These are phyloP conservation scores for Heliothis subflexa DNA, from an alignment of 1,140 invertebrate species.

Conservation along the genomic window DNA sequence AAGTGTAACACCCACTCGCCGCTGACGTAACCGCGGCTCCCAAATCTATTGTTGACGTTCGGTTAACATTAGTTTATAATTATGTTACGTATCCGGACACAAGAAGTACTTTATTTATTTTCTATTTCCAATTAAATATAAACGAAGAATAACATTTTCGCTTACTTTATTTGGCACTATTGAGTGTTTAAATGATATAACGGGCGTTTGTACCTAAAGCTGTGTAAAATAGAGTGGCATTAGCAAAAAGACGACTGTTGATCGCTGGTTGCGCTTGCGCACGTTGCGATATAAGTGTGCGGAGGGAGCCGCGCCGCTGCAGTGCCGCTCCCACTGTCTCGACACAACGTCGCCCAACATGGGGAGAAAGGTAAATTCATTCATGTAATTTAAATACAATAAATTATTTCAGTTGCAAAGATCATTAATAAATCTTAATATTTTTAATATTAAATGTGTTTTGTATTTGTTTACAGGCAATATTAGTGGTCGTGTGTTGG, in stretches of 20 bases:
- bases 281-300: constrained; percentile 71
- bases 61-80: constrained; percentile 30
- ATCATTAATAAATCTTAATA: too few species aligned
- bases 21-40: constrained; percentile 39
- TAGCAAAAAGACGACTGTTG: constrained; percentile 58
- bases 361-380: constrained; percentile 75
- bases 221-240: constrained; percentile 52
- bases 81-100: constrained; percentile 43
- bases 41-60: constrained; percentile 38
- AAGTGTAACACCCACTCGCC: constrained; percentile 27
- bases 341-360: constrained; percentile 66
- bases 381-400: constrained; percentile 25
- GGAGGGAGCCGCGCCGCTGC: constrained; percentile 64
- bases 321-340: constrained; percentile 70
- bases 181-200: constrained; percentile 35
- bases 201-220: constrained; percentile 26
- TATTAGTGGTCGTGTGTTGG: constrained; percentile 66
- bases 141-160: constrained; percentile 40
- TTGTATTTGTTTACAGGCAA: constrained; percentile 64
- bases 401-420: constrained; percentile 12
- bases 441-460: constrained; percentile 45
- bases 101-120: constrained; percentile 52
- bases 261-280: constrained; percentile 52
- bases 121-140: constrained; percentile 45
- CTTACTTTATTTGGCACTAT: constrained; percentile 42